Evolutionary conservation across 2,888 invertebrate genomes (phyloP).

Genomic region (Pterostichus madidus): DNA sequence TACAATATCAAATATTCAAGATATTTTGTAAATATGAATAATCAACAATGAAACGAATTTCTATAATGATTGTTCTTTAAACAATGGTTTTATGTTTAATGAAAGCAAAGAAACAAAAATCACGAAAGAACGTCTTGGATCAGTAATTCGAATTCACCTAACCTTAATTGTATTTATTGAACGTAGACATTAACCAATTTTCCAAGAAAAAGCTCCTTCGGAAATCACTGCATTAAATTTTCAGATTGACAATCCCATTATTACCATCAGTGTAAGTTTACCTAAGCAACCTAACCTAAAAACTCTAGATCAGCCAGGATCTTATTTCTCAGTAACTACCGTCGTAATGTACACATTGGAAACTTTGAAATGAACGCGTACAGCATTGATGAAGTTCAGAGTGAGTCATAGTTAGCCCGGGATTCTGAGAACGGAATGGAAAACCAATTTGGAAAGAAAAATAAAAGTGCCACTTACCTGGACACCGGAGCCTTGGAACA

Average conservation of each 20-base stretch:
- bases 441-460: conserved; percentile 66
- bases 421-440: conserved; percentile 56
- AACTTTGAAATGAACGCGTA: conserved; percentile 65
- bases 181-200: conserved; percentile 31
- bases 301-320: conserved; percentile 44
- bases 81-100: too few species aligned
- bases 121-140: neutral
- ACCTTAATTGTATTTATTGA: conserved; percentile 53
- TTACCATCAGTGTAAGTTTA: conserved; percentile 55
- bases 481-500: conserved; percentile 31
- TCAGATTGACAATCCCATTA: conserved; percentile 58
- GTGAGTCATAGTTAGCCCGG: conserved; percentile 55
- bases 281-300: conserved; percentile 44
- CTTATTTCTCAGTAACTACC: conserved; percentile 55
- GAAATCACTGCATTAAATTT: conserved; percentile 51
- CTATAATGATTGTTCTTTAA: too few species aligned
- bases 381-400: conserved; percentile 64
- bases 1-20: too few species aligned
- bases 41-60: too few species aligned
- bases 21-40: too few species aligned
- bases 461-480: conserved; percentile 61
- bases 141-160: neutral
- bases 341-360: conserved; percentile 60
- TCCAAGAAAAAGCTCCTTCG: conserved; percentile 31
- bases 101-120: too few species aligned